These are phyloP conservation scores for Elephantulus edwardii DNA, from an alignment of 2,113 vertebrate species.

Conservation along the genomic window DNA sequence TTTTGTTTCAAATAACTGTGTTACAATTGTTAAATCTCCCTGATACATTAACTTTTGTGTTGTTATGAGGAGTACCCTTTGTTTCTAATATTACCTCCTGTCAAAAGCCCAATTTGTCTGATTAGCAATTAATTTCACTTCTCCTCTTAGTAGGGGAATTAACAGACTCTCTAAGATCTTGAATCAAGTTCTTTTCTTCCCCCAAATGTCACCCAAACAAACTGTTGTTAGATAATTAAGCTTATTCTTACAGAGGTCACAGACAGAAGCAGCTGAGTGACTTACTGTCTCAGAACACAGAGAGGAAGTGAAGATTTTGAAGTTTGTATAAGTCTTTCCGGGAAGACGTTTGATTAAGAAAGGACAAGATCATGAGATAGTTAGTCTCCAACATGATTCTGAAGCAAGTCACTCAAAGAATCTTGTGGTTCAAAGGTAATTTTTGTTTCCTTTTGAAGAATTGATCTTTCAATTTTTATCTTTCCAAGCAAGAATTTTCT, in stretches of 20 bases:
- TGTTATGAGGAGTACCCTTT: not conserved
- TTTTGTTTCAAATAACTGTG: not conserved
- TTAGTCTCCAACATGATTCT: not conserved
- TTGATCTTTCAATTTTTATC: not conserved
- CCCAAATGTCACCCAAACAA: not conserved
- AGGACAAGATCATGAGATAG: not conserved
- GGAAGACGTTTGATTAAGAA: not conserved
- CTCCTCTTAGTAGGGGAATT: not conserved
- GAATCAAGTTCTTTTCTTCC: not conserved
- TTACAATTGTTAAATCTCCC: not conserved
- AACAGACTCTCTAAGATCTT: not conserved
- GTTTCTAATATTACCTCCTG: not conserved
- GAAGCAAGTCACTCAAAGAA: not conserved
- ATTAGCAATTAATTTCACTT: not conserved
- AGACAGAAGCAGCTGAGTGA: not conserved
- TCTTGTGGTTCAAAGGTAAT: not conserved
- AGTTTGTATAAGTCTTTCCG: not conserved
- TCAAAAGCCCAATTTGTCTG: not conserved
- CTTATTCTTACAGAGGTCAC: not conserved
- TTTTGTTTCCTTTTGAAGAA: not conserved
- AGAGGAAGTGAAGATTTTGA: not conserved
- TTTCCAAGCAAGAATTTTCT: not conserved
- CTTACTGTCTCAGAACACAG: rapidly evolving
- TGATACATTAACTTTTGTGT: too few relatives aligned
- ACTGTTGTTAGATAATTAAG: not conserved